Evolutionary conservation across 2,888 invertebrate species (phyloP).

Genomic region (Ormia ochracea): DNA sequence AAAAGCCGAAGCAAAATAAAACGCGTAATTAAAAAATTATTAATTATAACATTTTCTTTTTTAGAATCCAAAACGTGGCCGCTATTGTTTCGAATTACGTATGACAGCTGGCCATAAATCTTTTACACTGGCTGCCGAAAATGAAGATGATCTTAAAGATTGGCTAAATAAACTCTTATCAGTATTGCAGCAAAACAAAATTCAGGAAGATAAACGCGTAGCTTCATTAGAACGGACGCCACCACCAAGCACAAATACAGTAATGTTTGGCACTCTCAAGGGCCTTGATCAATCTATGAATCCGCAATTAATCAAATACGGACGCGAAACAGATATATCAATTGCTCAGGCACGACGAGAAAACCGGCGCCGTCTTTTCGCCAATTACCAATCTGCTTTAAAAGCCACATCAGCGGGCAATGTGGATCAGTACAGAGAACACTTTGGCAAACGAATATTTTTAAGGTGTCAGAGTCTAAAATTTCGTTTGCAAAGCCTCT

Average conservation of each 20-base stretch:
- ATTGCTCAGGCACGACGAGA: slow-evolving; percentile 89
- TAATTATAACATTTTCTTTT: too few species aligned
- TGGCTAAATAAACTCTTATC: slow-evolving; percentile 90
- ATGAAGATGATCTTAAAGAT: slow-evolving; percentile 86
- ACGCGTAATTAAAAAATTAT: too few species aligned
- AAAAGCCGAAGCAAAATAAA: too few species aligned
- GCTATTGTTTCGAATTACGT: slow-evolving; percentile 90
- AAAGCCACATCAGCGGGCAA: slow-evolving; percentile 77
- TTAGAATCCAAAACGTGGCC: slow-evolving; percentile 89
- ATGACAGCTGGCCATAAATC: slow-evolving; percentile 92
- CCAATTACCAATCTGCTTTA: slow-evolving; percentile 79
- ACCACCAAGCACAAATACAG: slow-evolving; percentile 80
- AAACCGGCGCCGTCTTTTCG: slow-evolving; percentile 87
- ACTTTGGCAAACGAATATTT: slow-evolving; percentile 90
- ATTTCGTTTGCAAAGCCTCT: slow-evolving; percentile 84
- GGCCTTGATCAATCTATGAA: slow-evolving; percentile 95
- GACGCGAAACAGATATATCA: slow-evolving; percentile 91
- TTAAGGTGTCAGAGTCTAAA: slow-evolving; percentile 89
- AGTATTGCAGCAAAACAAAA: slow-evolving; percentile 89
- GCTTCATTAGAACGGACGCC: slow-evolving; percentile 82
- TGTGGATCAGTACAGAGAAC: slow-evolving; percentile 88
- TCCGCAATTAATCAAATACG: slow-evolving; percentile 92
- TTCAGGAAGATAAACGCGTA: slow-evolving; percentile 86
- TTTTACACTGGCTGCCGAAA: slow-evolving; percentile 91
- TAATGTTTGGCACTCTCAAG: slow-evolving; percentile 88